Conservation (phyloP, 2,888 invertebrate genomes). For the Leptinotarsa rubiginosa region DNA sequence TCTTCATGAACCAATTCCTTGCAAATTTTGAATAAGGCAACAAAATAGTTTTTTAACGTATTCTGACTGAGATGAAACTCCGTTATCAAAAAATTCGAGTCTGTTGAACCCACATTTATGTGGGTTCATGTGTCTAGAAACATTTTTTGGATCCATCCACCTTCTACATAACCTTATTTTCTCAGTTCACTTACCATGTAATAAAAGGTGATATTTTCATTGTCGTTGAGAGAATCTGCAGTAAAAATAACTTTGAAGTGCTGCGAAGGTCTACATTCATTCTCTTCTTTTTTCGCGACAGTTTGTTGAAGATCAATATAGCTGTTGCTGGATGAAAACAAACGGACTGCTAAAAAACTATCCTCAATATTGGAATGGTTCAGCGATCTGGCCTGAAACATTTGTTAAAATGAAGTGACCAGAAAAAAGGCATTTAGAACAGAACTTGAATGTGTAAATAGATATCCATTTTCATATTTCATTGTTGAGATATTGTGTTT, state of each 20-base stretch:
- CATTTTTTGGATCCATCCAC: background rate
- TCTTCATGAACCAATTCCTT: too few relatives aligned
- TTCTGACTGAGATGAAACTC: too few relatives aligned
- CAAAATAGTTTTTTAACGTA: too few relatives aligned
- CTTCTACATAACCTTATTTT: background rate
- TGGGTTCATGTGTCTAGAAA: too few relatives aligned
- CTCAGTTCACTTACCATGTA: slow-evolving; percentile 56
- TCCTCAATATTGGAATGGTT: slow-evolving; percentile 56
- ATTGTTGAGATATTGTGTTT: too few relatives aligned
- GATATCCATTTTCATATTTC: too few relatives aligned
- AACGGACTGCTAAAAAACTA: slow-evolving; percentile 53
- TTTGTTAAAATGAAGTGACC: background rate
- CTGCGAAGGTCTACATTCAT: slow-evolving; percentile 59
- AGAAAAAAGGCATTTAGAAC: background rate
- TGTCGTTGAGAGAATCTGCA: slow-evolving; percentile 54
- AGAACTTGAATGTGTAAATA: background rate
- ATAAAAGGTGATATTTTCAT: slow-evolving; percentile 59
- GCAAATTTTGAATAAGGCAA: too few relatives aligned
- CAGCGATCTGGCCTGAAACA: slow-evolving; percentile 59
- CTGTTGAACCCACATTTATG: too few relatives aligned
- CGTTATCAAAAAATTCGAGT: too few relatives aligned
- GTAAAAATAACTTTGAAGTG: slow-evolving; percentile 61
- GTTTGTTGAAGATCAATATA: slow-evolving; percentile 59
- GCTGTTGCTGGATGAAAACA: slow-evolving; percentile 62
- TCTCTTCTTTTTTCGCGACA: slow-evolving; percentile 44